Base-by-base conservation (phyloP, 1,140 invertebrate genomes). In the Copidosoma floridanum region DNA sequence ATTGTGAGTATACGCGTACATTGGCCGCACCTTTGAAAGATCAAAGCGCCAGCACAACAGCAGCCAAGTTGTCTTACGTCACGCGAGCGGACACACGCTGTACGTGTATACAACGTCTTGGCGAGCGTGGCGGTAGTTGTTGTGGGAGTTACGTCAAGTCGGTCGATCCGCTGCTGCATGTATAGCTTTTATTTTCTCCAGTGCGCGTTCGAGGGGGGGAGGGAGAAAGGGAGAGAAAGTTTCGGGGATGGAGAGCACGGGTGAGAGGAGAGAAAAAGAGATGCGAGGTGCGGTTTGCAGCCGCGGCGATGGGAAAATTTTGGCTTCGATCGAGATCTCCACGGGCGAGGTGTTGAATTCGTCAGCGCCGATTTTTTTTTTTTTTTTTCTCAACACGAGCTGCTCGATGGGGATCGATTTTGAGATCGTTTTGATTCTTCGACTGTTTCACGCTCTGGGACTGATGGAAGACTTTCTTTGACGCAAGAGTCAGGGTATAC, bases 121-220 rank as follows among this genome's bases (percentile, higher is more conserved):
- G n/a, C n/a, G n/a, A n/a, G n/a, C 40, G 12, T 18, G 3, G 14
- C 40, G 40, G 38, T 41, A 16, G 2, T 4, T 41, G 20, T 40
- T 23, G 12, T 3, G n/a, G n/a, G 29, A n/a, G n/a, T 58, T 58
- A 51, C 56, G 47, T 51, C 56, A 51, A 51, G 24, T 58, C 47
- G 46, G 46, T 48, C 46, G 57, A 27, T 41, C 37, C 38, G 57
- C 57, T 58, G 37, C 57, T 38, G 57, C 47, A 48, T 38, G 32
- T 58, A 12, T 3, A 48, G 23, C n/a, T 2, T 27, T 23, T 18
- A n/a, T 48, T 48, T 48, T 38, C 23, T 16, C 32, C n/a, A n/a
- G n/a, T n/a, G 55, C 2, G 41, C 18, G 26, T 8, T 26, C 5
- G 11, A 2, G 16, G 48, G 7, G n/a, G n/a, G n/a, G n/a, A n/a